A percentile compares a stretch with the other conserved stretches of the same genome.
phyloP scores from a whole-genome alignment of 2,113 vertebrate genomes.

The Megaptera novaeangliae region DNA sequence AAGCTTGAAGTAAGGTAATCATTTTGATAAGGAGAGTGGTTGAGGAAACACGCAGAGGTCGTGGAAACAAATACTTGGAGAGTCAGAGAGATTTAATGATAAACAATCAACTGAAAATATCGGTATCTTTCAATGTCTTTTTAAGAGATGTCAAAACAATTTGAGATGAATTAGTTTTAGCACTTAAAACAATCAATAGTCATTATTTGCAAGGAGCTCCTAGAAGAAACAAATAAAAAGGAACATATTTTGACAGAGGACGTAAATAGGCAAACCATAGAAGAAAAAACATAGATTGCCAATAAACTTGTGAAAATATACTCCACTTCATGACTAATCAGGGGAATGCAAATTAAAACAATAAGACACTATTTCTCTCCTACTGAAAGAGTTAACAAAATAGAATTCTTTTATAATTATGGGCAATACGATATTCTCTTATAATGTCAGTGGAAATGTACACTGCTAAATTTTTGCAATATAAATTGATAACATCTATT shows the following conservation, averaged over 20 bases:
- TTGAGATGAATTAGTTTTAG: neutral
- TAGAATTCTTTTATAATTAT: neutral
- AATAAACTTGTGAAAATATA: neutral
- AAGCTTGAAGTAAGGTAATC: neutral
- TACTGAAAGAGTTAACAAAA: neutral
- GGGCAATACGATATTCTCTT: neutral
- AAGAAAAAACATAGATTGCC: neutral
- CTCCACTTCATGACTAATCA: neutral
- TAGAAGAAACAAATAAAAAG: neutral
- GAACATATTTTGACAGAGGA: neutral
- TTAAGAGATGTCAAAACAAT: constrained; percentile 12
- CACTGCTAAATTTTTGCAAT: neutral
- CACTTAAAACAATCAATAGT: constrained; percentile 44
- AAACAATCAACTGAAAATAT: neutral
- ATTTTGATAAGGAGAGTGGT: neutral
- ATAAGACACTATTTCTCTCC: neutral
- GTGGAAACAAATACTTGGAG: neutral
- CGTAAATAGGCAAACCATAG: neutral
- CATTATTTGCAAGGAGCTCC: constrained; percentile 19
- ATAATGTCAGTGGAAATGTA: neutral
- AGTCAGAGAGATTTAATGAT: neutral
- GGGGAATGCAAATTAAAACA: neutral
- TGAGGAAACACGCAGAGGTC: neutral
- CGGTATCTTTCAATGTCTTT: neutral
- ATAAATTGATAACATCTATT: neutral